Base-by-base conservation (phyloP, 2,113 vertebrate species). In the Telmatochromis sp. region DNA sequence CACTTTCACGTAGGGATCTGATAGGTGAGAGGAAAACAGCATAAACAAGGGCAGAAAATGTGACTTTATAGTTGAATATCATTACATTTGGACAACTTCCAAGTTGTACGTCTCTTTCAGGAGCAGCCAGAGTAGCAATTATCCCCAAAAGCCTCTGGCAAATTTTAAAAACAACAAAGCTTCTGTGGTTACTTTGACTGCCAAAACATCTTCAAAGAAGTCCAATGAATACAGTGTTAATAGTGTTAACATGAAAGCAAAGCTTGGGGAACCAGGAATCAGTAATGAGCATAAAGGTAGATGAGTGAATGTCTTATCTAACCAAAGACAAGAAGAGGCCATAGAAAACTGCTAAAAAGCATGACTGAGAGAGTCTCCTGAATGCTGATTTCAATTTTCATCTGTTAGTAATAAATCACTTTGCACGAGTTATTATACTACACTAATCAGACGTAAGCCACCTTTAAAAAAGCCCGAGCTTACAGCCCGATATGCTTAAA, bases 1-100 rank as follows among this genome's bases (percentile, higher is more conserved):
- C 83, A 99, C 99, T 94, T 99, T 99, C 89, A 99, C 98, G 6
- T 99, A 99, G 0, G 99, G 99, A 96, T 99, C 98, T 97, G 75
- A 81, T 40, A 19, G 2, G 63, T 2, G n/a, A 82, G 35, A 75
- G 23, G 42, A 37, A 14, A 58, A n/a, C 10, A 60, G 6, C 8
- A 75, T 53, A 31, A 50, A 17, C 37, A 79, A 13, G 4, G 7
- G 12, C 19, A 26, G 6, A 33, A 21, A 82, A 11, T 19, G 5
- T 13, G 10, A 51, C 35, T 84, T 58, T 8, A 31, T 31, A 71
- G 17, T 75, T 63, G 11, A 78, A 71, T 15, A 37, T 26, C 23
- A 31, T 19, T 35, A 7, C 35, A 7, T 73, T 35, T 84, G 37
- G 15, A 63, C 31, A 5, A 9, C 28, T 10, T 4, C 33, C 15